phyloP scores from a whole-genome alignment of 2,888 invertebrate species.

The Bugula neritina region DNA sequence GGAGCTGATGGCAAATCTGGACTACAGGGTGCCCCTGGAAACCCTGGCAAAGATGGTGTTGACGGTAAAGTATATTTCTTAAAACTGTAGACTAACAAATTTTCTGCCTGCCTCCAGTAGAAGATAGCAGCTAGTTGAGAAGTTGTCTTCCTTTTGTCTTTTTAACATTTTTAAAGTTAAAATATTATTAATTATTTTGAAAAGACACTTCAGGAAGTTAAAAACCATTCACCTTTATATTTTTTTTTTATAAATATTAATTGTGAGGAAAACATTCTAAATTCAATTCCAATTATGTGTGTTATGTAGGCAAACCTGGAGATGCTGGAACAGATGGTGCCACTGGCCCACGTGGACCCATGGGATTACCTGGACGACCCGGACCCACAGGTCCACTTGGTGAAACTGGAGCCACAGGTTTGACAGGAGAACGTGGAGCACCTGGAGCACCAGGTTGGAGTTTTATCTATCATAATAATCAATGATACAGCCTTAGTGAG shows the following conservation, averaged over 20 bases:
- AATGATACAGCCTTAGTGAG: neutral
- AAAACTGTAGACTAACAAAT: too few species aligned
- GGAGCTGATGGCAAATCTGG: slow-evolving; percentile 20
- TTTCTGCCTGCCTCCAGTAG: too few species aligned
- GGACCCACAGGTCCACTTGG: slow-evolving; percentile 22
- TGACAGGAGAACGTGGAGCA: slow-evolving; percentile 9
- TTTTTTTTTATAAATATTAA: too few species aligned
- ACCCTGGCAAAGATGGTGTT: slow-evolving; percentile 20
- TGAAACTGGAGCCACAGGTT: slow-evolving; percentile 12
- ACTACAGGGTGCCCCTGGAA: slow-evolving; percentile 19
- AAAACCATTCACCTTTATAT: too few species aligned
- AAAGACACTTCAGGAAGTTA: too few species aligned
- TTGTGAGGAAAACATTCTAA: too few species aligned
- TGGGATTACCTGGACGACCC: slow-evolving; percentile 27
- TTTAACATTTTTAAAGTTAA: too few species aligned
- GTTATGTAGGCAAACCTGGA: slow-evolving; percentile 23
- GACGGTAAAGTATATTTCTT: slow-evolving; percentile 3
- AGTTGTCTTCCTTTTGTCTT: too few species aligned
- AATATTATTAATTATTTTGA: too few species aligned
- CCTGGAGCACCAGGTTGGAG: slow-evolving; percentile 10
- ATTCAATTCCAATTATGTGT: too few species aligned
- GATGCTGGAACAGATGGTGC: slow-evolving; percentile 21
- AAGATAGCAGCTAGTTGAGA: too few species aligned
- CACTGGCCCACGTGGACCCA: slow-evolving; percentile 16
- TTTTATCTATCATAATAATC: neutral